Conservation (phyloP, 2,113 vertebrate species). For the Rhadina sibilatrix region DNA sequence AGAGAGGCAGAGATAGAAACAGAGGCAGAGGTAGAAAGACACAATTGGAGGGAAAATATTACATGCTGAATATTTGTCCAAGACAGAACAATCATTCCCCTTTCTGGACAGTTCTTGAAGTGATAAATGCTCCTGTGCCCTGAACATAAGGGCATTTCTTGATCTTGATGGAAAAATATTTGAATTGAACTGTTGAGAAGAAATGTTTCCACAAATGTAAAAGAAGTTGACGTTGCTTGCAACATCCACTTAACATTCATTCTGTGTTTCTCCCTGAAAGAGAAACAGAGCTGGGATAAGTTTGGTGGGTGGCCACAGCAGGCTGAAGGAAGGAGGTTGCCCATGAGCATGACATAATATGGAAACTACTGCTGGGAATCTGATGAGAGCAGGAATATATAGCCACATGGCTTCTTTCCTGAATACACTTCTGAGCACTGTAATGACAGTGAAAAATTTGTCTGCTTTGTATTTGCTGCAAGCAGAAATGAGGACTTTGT, state of each 20-base stretch:
- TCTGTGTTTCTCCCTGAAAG: neutral
- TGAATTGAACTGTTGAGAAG: neutral
- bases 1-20: neutral
- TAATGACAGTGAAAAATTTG: neutral
- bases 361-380: neutral
- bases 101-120: neutral
- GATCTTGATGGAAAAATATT: neutral
- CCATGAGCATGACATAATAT: neutral
- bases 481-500: neutral
- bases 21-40: neutral
- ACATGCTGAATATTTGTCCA: neutral
- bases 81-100: neutral
- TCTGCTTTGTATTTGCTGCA: neutral
- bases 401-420: neutral
- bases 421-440: fast-evolving
- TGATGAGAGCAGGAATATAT: neutral
- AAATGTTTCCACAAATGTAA: neutral
- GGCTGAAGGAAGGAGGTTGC: neutral
- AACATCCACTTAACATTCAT: neutral
- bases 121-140: neutral
- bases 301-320: neutral
- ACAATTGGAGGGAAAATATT: neutral
- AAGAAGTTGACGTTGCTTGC: neutral
- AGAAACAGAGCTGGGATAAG: neutral
- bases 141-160: neutral